Percentiles rank a stretch among this genome's conserved stretches.
Conservation (phyloP, 1,140 invertebrate genomes). For the Liolophura sinensis region DNA sequence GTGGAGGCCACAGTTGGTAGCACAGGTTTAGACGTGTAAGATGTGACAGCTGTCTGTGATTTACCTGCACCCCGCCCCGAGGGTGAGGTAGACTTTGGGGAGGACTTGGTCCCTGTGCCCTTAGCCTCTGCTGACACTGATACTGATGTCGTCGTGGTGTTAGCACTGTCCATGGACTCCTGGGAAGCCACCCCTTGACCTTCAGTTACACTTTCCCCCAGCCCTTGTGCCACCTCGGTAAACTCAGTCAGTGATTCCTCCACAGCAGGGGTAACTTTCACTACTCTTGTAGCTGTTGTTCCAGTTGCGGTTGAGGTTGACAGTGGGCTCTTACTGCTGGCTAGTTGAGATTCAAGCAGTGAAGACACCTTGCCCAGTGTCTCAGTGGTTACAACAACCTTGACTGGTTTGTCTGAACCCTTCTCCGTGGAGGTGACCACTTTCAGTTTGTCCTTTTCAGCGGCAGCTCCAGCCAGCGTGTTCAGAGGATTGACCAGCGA, state of each 20-base stretch:
- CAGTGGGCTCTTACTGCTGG: slow-evolving; percentile 15
- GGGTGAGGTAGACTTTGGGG: neutral
- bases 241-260: slow-evolving; percentile 1
- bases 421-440: neutral
- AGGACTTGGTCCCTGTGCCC: slow-evolving; percentile 2
- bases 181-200: slow-evolving; percentile 2
- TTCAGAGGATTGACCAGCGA: neutral
- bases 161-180: neutral
- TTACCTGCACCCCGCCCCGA: neutral
- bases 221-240: neutral
- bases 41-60: slow-evolving; percentile 20
- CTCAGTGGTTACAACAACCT: slow-evolving; percentile 11
- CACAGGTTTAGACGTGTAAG: slow-evolving; percentile 40
- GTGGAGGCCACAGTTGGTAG: slow-evolving; percentile 40
- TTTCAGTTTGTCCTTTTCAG: neutral
- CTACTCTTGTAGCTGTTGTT: too few species aligned
- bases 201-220: neutral
- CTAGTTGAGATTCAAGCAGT: slow-evolving; percentile 24
- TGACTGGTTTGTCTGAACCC: neutral
- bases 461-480: neutral
- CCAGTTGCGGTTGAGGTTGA: slow-evolving; percentile 13
- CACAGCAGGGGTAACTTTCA: slow-evolving; percentile 3
- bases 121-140: neutral
- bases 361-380: slow-evolving; percentile 42
- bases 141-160: slow-evolving; percentile 4